Conservation (phyloP, 2,888 invertebrate genomes). For the Caenorhabditis zanzibari region DNA sequence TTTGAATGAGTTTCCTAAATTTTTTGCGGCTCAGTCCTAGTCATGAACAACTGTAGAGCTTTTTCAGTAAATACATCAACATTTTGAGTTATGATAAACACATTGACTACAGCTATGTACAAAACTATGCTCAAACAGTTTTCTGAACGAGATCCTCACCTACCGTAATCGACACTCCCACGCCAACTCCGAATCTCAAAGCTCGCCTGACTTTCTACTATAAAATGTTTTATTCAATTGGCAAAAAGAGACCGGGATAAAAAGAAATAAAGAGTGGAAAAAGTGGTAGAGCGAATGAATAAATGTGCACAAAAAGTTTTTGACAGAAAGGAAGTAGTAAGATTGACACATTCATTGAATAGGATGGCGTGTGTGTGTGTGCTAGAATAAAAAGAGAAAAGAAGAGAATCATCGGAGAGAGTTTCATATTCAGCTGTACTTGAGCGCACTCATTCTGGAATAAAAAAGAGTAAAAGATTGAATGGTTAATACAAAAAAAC, state of each 20-base stretch:
- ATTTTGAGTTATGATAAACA: too few relatives aligned
- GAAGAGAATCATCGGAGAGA: slow-evolving; percentile 37
- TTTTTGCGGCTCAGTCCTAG: too few relatives aligned
- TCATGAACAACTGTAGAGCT: too few relatives aligned
- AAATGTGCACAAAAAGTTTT: slow-evolving; percentile 58
- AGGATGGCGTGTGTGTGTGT: slow-evolving; percentile 56
- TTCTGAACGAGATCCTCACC: too few relatives aligned
- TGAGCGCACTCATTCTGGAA: slow-evolving; percentile 65
- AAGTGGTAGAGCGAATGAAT: slow-evolving; percentile 49
- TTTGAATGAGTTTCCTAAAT: too few relatives aligned
- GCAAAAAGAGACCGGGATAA: slow-evolving; percentile 47
- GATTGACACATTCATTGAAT: slow-evolving; percentile 64
- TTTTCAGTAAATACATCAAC: too few relatives aligned
- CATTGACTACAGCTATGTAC: too few relatives aligned
- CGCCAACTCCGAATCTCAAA: not conserved
- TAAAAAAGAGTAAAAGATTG: not conserved
- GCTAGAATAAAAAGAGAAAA: not conserved
- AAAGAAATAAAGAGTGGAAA: slow-evolving; percentile 39
- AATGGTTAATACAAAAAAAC: slow-evolving; percentile 22
- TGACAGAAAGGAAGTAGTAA: slow-evolving; percentile 57
- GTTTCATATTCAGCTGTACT: slow-evolving; percentile 66
- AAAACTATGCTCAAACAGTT: too few relatives aligned
- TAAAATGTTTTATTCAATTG: slow-evolving; percentile 51
- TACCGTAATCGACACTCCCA: not conserved
- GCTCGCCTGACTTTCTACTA: slow-evolving; percentile 18